Base-by-base conservation (phyloP, 2,113 vertebrate species). In the Callocephalon fimbriatum region DNA sequence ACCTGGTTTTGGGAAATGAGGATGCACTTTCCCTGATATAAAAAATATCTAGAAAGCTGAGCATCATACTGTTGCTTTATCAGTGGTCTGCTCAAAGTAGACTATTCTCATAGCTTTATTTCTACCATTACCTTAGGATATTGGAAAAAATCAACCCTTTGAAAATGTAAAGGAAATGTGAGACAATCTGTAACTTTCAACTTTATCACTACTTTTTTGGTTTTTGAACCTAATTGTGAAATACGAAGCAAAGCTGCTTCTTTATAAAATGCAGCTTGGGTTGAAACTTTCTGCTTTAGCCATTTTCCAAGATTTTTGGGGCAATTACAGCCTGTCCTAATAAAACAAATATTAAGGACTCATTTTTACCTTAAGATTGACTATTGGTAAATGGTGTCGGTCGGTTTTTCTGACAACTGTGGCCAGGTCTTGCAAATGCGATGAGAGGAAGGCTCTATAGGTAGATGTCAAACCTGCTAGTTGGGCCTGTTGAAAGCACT, bases 401-500 rank as follows among this genome's bases (percentile, higher is more conserved):
- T 99, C 99, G 48, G 97, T 95, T 67, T 98, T 99, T 92, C 98
- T 98, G 85, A 99, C 99, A 22, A 99, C 96, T 2, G 99, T 98
- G 86, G 98, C 98, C 96, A 99, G 97, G 91, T 99, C 99, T 91
- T 99, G 99, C 73, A 99, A 95, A 89, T 99, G 98, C 2, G 99
- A 98, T 5, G 99, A 99, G 32, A 99, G 97, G 95, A 99, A 99
- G 15, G 99, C 99, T 56, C 99, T 98, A 56, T 99, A 99, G 63
- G 99, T 99, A 4, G 99, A 98, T 2, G 96, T 50, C 68, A 99
- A 96, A 27, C 99, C 99, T 54, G 99, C 99, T 7, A 98, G 99
- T 53, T 99, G 99, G 82, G 99, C 99, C 93, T 99, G 99, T 88
- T 98, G 98, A 67, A 99, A 99, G 86, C 99, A 99, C 97, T 99